A percentile compares a stretch with the other conserved stretches of the same genome.
phyloP scores from a whole-genome alignment of 2,797 vertebrate species.

The Tauraco hartlaubi region DNA sequence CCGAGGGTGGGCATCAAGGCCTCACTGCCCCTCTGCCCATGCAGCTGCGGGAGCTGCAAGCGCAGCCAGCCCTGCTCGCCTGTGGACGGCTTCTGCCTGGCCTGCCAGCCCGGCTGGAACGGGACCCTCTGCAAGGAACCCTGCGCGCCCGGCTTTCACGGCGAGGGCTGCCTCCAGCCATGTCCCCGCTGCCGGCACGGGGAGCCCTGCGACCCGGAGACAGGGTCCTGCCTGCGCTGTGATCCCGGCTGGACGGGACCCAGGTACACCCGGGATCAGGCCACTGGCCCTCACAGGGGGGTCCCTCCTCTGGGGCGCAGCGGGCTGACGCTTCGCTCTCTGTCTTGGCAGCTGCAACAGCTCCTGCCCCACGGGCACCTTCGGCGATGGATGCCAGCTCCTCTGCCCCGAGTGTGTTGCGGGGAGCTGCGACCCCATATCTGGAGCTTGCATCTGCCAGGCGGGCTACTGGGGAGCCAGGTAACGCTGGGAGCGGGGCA shows the following conservation, averaged over 20 bases:
- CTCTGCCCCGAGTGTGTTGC: slow-evolving; percentile 85
- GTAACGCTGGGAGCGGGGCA: slow-evolving; percentile 66
- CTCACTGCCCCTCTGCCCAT: neutral
- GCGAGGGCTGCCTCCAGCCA: slow-evolving; percentile 81
- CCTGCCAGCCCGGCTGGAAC: slow-evolving; percentile 91
- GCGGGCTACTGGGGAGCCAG: slow-evolving; percentile 90
- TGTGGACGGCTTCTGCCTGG: slow-evolving; percentile 84
- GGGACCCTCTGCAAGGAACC: slow-evolving; percentile 86
- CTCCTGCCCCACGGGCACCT: slow-evolving; percentile 83
- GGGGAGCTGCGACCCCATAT: slow-evolving; percentile 88
- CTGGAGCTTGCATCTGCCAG: slow-evolving; percentile 91
- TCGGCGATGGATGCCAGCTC: slow-evolving; percentile 86
- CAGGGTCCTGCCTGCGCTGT: slow-evolving; percentile 85
- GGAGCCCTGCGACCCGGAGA: slow-evolving; percentile 84
- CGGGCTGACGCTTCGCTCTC: rapidly evolving
- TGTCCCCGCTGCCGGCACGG: slow-evolving; percentile 86
- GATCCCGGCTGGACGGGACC: slow-evolving; percentile 88
- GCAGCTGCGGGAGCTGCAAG: slow-evolving; percentile 66
- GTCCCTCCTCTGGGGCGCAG: neutral
- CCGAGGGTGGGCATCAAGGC: rapidly evolving
- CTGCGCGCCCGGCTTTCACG: slow-evolving; percentile 84
- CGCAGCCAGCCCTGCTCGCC: slow-evolving; percentile 81
- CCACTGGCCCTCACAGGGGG: rapidly evolving
- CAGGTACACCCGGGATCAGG: slow-evolving; percentile 79
- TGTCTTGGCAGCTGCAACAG: slow-evolving; percentile 85